Evolutionary conservation across 2,113 vertebrate species (phyloP).

Genomic region (Pelmatolapia mariae): DNA sequence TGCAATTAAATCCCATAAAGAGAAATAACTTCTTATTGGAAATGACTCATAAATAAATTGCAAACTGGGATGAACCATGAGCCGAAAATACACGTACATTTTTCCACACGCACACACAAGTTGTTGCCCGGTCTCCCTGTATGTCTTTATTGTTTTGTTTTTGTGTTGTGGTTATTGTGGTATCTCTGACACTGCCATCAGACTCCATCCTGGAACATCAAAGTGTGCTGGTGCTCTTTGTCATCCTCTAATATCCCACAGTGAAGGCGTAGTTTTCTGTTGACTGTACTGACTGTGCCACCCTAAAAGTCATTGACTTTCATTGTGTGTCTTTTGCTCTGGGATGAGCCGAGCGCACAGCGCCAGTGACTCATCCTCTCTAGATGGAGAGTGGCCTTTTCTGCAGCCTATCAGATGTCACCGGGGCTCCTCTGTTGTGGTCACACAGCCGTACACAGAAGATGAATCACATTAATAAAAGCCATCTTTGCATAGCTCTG

Average conservation of each 20-base stretch:
- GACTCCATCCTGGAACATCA: slow-evolving; percentile 14
- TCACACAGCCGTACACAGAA: slow-evolving; percentile 43
- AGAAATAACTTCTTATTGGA: neutral
- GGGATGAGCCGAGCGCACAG: slow-evolving; percentile 42
- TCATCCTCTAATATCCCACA: slow-evolving; percentile 1
- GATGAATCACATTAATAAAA: slow-evolving; percentile 66
- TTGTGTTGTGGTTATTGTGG: neutral
- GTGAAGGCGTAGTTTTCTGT: slow-evolving; percentile 25
- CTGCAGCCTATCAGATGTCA: slow-evolving; percentile 58
- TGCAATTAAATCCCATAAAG: neutral
- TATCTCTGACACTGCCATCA: neutral
- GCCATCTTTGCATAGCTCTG: slow-evolving; percentile 37
- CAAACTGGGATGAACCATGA: neutral
- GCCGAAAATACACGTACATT: neutral
- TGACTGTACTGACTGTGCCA: slow-evolving; percentile 23
- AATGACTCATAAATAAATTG: neutral
- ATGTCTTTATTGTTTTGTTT: neutral
- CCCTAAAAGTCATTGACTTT: slow-evolving; percentile 35
- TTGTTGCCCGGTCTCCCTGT: neutral
- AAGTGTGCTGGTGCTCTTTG: neutral
- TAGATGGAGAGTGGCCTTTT: slow-evolving; percentile 51
- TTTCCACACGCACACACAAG: neutral
- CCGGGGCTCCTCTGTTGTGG: slow-evolving; percentile 57
- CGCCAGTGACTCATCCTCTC: slow-evolving; percentile 52
- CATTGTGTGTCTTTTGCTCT: slow-evolving; percentile 30